Conservation (phyloP, 2,113 vertebrate genomes). For the Salvelinus sp. region DNA sequence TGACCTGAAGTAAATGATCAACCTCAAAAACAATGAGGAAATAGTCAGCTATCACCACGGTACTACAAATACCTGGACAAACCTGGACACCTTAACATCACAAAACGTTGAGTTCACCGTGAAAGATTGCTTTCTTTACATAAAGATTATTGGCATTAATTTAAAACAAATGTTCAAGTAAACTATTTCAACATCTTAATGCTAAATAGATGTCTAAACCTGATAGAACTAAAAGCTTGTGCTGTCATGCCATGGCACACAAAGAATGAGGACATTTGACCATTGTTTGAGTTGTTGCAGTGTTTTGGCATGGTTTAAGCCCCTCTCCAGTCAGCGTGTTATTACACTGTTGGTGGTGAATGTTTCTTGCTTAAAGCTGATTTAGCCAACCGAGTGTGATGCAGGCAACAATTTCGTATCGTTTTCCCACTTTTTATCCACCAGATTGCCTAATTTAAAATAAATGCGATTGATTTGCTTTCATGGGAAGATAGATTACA, state of each 20-base stretch:
- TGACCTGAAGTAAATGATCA: constrained; percentile 30
- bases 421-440: constrained; percentile 57
- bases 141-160: no score
- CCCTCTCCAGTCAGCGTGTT: constrained; percentile 56
- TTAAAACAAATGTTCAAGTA: no score
- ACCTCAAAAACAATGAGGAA: constrained; percentile 17
- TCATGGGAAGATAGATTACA: no score
- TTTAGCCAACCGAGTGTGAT: constrained; percentile 74
- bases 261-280: constrained; percentile 43
- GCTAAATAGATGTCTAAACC: neutral
- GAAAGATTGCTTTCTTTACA: neutral
- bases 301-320: constrained; percentile 66
- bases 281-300: constrained; percentile 59
- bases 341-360: constrained; percentile 54
- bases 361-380: constrained; percentile 68
- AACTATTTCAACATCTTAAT: no score
- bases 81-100: neutral
- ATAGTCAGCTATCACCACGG: constrained; percentile 5
- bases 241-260: constrained; percentile 1
- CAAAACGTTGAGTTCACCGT: neutral
- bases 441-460: constrained; percentile 13
- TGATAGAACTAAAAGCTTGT: neutral
- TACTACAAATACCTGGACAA: constrained; percentile 23
- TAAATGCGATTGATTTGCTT: neutral
- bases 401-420: constrained; percentile 72